These are phyloP conservation scores for Erpornis zantholeuca DNA, from an alignment of 2,113 vertebrate species.

Conservation along the genomic window DNA sequence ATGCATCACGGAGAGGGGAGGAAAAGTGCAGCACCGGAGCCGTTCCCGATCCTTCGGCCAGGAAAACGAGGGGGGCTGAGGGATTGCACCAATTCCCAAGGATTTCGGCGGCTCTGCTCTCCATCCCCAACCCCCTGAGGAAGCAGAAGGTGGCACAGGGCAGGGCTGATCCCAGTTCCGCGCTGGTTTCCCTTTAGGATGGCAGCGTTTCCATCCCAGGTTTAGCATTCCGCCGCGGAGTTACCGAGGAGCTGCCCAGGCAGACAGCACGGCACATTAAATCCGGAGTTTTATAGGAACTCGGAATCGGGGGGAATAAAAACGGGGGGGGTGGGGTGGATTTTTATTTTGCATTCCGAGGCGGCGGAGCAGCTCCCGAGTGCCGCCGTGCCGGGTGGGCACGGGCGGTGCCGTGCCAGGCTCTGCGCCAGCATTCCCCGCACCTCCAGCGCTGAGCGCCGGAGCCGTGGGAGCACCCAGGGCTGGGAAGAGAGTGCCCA, in stretches of 20 bases:
- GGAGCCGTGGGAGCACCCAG: neutral
- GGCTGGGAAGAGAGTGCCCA: neutral
- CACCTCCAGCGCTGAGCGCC: neutral
- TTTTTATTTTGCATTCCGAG: neutral
- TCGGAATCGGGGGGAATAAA: too few species aligned
- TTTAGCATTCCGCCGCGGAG: neutral
- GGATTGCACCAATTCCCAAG: rapidly evolving
- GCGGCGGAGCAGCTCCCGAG: neutral
- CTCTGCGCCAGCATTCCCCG: neutral
- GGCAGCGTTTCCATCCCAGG: neutral
- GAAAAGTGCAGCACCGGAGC: neutral
- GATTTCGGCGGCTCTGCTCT: neutral
- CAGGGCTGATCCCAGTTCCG: neutral
- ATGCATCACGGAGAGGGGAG: neutral
- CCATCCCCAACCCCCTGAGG: neutral
- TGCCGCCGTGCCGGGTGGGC: neutral
- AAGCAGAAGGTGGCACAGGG: rapidly evolving
- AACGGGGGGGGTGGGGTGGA: too few species aligned
- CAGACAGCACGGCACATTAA: rapidly evolving
- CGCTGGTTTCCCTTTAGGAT: neutral
- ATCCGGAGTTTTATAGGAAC: neutral
- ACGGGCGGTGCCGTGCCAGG: neutral
- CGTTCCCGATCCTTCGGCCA: neutral
- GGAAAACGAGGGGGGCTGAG: neutral
- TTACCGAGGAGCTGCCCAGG: rapidly evolving